Evolutionary conservation across 2,113 vertebrate genomes (phyloP).

Genomic region (Polypterus bichir): DNA sequence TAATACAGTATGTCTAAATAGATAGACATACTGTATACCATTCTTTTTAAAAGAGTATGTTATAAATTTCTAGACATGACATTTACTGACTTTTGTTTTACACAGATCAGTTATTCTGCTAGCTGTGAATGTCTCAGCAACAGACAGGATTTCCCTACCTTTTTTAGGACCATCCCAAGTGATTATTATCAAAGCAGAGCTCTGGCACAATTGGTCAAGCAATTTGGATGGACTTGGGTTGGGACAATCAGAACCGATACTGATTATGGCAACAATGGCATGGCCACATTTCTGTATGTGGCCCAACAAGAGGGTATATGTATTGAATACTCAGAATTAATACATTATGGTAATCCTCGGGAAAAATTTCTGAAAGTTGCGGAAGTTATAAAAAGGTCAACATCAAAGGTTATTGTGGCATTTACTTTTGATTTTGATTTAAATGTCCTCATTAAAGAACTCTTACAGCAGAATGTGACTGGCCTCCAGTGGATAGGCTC

Average conservation of each 20-base stretch:
- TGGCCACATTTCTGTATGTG: not conserved
- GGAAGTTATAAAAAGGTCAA: not conserved
- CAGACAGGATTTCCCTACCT: constrained; percentile 1
- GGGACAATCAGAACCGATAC: constrained; percentile 5
- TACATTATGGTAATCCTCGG: not conserved
- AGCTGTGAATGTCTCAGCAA: no score
- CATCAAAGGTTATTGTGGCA: not conserved
- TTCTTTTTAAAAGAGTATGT: no score
- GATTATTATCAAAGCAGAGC: constrained; percentile 16
- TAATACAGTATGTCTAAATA: no score
- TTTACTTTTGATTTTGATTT: not conserved
- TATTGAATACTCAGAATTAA: not conserved
- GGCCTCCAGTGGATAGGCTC: constrained; percentile 1
- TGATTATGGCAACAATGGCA: constrained; percentile 5
- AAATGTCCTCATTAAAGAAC: not conserved
- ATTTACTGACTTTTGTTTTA: no score
- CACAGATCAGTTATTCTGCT: no score
- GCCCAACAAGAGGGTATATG: not conserved
- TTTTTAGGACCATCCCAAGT: constrained; percentile 21
- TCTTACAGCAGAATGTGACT: constrained; percentile 1
- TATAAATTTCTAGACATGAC: no score
- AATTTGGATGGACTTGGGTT: constrained; percentile 6
- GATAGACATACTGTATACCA: no score
- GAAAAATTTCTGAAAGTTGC: not conserved
- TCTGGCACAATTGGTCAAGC: not conserved